Base-by-base conservation (phyloP, 2,888 invertebrate species). In the Dynastes hyllus region DNA sequence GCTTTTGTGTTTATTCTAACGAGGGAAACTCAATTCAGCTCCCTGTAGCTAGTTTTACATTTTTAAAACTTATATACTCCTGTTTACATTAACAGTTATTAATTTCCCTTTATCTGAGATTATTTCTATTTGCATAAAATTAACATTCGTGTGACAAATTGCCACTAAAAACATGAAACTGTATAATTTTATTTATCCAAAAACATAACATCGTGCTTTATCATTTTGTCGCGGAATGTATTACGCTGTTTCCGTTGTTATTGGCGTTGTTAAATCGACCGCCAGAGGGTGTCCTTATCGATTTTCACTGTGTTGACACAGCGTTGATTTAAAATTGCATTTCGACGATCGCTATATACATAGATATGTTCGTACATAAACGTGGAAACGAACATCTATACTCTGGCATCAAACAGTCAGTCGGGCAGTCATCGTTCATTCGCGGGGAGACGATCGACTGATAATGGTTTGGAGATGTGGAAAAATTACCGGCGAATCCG, bases 271-370 rank as follows among this genome's bases (percentile, higher is more conserved):
- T 69, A 51, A 69, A 69, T 51, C 69, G 51, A 29, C 29, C 50
- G 51, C 29, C 69, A 29, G 51, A 29, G 69, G 51, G 69, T 11
- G 69, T 69, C 51, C 2, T 69, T 69, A 69, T 69, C 51, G 69
- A 69, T 69, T 69, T 69, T 16, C 27, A 29, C 51, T 9, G 22
- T 22, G 22, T 22, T 63, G 63, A 50, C 50, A 69, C 69, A 29
- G 50, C 50, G 51, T 32, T 11, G 27, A 51, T 69, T 69, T 69
- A 69, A 69, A 69, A 69, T 69, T 69, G 51, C 51, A 51, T 69
- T 51, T 69, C 51, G 29, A 32, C 53, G 29, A 11, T 63, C 29
- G 29, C 29, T 63, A 2, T 32, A 2, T 32, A 29, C 2, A 32
- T 32, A 45, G 13, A 13, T 37, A 11, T 16, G 16, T 32, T 37